Base-by-base conservation (phyloP, 2,113 vertebrate species). In the Acinonyx jubatus region DNA sequence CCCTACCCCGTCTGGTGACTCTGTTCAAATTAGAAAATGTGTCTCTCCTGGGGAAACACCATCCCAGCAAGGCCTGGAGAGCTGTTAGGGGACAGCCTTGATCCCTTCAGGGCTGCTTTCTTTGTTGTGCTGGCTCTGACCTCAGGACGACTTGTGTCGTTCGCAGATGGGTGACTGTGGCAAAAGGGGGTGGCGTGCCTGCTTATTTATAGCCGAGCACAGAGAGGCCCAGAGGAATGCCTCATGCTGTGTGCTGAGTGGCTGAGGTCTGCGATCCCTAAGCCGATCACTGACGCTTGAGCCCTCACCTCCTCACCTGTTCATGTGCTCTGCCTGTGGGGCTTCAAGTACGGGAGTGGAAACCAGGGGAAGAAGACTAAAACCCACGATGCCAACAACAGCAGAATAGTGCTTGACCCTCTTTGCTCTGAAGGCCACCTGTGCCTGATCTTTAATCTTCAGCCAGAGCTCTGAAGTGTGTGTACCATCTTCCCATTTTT, bases 21-120 rank as follows among this genome's bases (percentile, higher is more conserved):
- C 82, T 84, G 69, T 93, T 89, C 48, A 69, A 61, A 69, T 6
- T 33, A 50, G 61, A 84, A 84, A 93, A 48, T 69, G 16, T 23
- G 2, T 71, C 12, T 96, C 38, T 82, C 55, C 79, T 79, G 79
- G 63, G 38, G 15, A 41, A 13, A 69, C n/a, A 74, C 21, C 41
- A 52, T 78, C 50, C 33, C 1, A 65, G 41, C 33, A 12, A 36
- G 71, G 33, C 4, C 8, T 36, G 63, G 33, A 79, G 61, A 86
- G 38, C 7, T 41, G 31, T 0, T 76, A 27, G 12, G 16, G 78
- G 21, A 36, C 7, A 65, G 13, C 3, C 11, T 69, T 10, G 14
- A 10, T 71, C 63, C 76, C 50, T 96, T 65, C 45, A 41, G 68
- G 65, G 50, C 18, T 14, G 4, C 61, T 23, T 5, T 80, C 50